phyloP scores from a whole-genome alignment of 2,113 vertebrate species.

The Galbula dea region DNA sequence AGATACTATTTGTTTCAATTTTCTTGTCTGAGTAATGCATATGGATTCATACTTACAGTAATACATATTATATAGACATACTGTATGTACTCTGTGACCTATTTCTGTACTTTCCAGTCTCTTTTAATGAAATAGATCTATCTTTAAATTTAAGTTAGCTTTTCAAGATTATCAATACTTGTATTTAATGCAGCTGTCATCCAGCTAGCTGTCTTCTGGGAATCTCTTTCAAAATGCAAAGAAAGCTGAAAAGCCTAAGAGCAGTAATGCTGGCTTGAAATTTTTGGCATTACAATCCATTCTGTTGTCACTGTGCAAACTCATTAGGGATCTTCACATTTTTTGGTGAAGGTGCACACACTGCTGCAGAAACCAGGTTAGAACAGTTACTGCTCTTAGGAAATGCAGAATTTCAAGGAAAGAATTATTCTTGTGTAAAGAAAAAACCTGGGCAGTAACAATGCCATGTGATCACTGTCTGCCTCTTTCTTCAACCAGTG shows the following conservation, averaged over 20 bases:
- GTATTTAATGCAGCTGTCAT: not conserved
- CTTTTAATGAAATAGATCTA: not conserved
- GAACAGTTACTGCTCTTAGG: not conserved
- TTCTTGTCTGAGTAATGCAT: not conserved
- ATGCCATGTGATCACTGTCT: rapidly evolving
- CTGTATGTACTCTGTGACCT: not conserved
- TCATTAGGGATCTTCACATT: no score
- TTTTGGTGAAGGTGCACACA: not conserved
- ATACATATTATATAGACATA: not conserved
- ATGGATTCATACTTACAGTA: not conserved
- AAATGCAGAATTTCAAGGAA: not conserved
- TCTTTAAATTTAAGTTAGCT: not conserved
- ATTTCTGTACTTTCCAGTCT: not conserved
- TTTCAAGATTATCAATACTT: not conserved
- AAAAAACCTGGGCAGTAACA: rapidly evolving
- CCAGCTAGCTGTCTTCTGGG: rapidly evolving
- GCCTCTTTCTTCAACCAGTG: not conserved
- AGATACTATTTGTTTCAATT: not conserved
- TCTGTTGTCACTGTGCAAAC: not conserved
- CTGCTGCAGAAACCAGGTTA: not conserved
- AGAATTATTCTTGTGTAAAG: not conserved
- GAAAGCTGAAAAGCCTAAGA: not conserved
- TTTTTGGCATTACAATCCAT: not conserved
- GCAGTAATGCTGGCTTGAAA: not conserved
- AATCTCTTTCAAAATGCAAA: not conserved